Evolutionary conservation across 2,888 invertebrate genomes (phyloP).

Genomic region (Thalpophila matura): DNA sequence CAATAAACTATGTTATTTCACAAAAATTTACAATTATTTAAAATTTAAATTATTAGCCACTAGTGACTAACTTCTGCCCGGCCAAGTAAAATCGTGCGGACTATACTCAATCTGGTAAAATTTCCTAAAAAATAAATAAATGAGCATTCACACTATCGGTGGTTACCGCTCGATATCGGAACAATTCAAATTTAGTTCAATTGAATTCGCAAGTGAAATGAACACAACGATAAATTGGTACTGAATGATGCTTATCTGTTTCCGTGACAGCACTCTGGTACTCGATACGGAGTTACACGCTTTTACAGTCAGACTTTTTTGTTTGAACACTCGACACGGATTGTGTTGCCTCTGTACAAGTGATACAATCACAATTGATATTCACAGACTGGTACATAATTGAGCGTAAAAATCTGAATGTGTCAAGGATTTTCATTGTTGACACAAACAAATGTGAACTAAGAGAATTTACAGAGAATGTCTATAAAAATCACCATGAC

Average conservation of each 20-base stretch:
- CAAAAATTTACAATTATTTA: no score
- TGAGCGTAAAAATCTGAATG: not conserved
- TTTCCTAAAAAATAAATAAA: conserved; percentile 25
- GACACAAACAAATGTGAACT: no score
- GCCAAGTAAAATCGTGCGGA: no score
- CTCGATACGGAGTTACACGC: conserved; percentile 17
- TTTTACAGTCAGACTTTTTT: conserved; percentile 34
- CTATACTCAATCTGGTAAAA: conserved; percentile 10
- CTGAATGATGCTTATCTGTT: conserved; percentile 54
- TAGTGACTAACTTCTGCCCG: no score
- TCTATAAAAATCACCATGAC: not conserved
- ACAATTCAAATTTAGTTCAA: conserved; percentile 56
- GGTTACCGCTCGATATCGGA: conserved; percentile 6
- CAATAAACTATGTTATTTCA: no score
- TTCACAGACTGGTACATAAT: not conserved
- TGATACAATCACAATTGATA: conserved; percentile 8
- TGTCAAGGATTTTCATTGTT: not conserved
- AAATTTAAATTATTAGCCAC: no score
- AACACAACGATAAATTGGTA: conserved; percentile 43
- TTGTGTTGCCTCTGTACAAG: conserved; percentile 13
- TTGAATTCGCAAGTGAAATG: conserved; percentile 53
- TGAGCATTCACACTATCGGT: not conserved
- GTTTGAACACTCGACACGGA: conserved; percentile 40
- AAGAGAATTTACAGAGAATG: no score
- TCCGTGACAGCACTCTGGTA: conserved; percentile 16